Evolutionary conservation across 2,888 invertebrate species (phyloP).

Genomic region (Hyalella azteca): DNA sequence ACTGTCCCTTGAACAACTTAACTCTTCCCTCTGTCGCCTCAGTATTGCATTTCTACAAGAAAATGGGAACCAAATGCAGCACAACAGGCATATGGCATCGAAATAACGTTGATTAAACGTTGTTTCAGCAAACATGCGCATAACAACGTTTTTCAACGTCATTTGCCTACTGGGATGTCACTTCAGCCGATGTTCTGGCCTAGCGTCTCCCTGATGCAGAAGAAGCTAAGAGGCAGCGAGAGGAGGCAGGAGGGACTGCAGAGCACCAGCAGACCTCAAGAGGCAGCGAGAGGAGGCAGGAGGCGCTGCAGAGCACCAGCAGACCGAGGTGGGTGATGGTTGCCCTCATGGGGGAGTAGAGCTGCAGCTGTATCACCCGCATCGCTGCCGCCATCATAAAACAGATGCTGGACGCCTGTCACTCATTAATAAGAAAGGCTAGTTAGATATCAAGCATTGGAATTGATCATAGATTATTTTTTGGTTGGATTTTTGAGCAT

Average conservation of each 20-base stretch:
- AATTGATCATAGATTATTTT: neutral
- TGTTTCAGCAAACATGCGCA: too few relatives aligned
- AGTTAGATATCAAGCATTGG: neutral
- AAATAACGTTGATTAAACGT: too few relatives aligned
- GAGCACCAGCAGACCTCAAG: slow-evolving; percentile 25
- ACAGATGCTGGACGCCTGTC: slow-evolving; percentile 13
- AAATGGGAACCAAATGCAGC: too few relatives aligned
- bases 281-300: slow-evolving; percentile 8
- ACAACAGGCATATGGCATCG: too few relatives aligned
- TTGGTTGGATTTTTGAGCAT: neutral
- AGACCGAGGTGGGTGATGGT: neutral
- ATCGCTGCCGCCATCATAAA: neutral
- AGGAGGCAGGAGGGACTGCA: neutral
- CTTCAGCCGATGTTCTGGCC: neutral
- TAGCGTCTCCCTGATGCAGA: neutral
- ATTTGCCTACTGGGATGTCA: too few relatives aligned
- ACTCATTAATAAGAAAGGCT: neutral
- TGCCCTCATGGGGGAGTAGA: slow-evolving; percentile 17
- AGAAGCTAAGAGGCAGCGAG: neutral
- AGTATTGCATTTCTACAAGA: too few relatives aligned
- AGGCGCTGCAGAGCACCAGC: slow-evolving; percentile 9
- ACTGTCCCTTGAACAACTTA: too few relatives aligned
- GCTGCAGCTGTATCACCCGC: neutral
- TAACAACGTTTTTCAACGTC: too few relatives aligned
- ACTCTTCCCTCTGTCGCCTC: too few relatives aligned